phyloP scores from a whole-genome alignment of 1,140 invertebrate species.

The Trachymyrmex cornetzi region DNA sequence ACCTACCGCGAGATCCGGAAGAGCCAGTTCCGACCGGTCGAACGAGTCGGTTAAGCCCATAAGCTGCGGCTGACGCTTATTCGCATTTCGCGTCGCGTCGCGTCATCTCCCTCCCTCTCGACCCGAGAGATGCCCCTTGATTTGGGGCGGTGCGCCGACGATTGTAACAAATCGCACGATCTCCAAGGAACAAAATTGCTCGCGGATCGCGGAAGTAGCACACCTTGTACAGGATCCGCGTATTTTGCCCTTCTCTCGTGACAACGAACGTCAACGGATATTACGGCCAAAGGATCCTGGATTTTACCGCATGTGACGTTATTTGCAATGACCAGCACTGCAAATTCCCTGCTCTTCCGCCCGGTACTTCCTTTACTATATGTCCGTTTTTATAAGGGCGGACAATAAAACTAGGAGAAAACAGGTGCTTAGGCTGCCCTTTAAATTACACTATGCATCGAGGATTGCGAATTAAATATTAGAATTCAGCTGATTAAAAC shows the following conservation, averaged over 20 bases:
- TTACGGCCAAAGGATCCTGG: not conserved
- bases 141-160: not conserved
- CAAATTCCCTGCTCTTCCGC: not conserved
- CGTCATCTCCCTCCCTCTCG: not conserved
- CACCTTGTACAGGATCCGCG: not conserved
- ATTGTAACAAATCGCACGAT: not conserved
- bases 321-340: not conserved
- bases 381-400: too few relatives aligned
- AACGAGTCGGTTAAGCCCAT: constrained; percentile 49
- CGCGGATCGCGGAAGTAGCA: not conserved
- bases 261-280: not conserved
- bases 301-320: not conserved
- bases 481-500: too few relatives aligned
- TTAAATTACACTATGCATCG: too few relatives aligned
- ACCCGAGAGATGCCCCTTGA: not conserved
- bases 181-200: not conserved
- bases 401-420: not conserved
- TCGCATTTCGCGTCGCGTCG: too few relatives aligned
- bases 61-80: not conserved
- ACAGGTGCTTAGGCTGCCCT: too few relatives aligned
- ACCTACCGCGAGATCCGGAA: not conserved
- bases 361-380: not conserved
- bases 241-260: not conserved
- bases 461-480: too few relatives aligned
- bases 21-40: not conserved